A percentile compares a stretch with the other conserved stretches of the same genome.
Evolutionary conservation across 1,140 invertebrate species (phyloP).

Genomic region (Heliconius nattereri): DNA sequence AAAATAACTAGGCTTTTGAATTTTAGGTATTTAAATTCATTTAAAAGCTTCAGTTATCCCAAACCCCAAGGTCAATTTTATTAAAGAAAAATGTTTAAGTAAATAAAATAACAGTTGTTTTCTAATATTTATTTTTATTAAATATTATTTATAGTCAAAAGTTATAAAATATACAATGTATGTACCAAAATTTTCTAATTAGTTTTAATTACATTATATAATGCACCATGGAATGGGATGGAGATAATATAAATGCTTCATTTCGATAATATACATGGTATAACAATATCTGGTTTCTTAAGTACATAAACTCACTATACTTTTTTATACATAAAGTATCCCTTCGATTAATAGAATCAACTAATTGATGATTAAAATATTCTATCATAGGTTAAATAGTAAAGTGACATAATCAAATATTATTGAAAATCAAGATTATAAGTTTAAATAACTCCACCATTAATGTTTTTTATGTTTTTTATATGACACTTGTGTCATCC

Average conservation of each 20-base stretch:
- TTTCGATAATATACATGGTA: background rate
- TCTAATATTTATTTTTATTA: background rate
- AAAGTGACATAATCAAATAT: too few species aligned
- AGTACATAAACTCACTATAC: slow-evolving; percentile 3
- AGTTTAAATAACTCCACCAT: too few species aligned
- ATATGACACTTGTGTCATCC: too few species aligned
- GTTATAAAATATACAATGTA: slow-evolving; percentile 11
- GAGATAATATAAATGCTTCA: slow-evolving; percentile 22
- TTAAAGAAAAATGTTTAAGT: background rate
- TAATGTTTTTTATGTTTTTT: too few species aligned
- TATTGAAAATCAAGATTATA: too few species aligned
- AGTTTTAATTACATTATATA: background rate
- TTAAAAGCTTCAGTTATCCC: too few species aligned
- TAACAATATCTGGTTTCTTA: slow-evolving; percentile 7
- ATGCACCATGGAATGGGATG: slow-evolving; percentile 24
- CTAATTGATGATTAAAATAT: background rate
- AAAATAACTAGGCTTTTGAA: too few species aligned
- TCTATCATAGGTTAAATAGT: too few species aligned
- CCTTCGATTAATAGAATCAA: background rate
- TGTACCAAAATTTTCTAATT: background rate
- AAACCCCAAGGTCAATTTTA: background rate
- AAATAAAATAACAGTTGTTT: background rate
- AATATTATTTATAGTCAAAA: slow-evolving; percentile 1
- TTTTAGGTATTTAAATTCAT: too few species aligned
- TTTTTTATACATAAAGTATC: background rate